These are phyloP conservation scores for Helicolenus hilgendorfi DNA, from an alignment of 2,797 vertebrate species.

Conservation along the genomic window DNA sequence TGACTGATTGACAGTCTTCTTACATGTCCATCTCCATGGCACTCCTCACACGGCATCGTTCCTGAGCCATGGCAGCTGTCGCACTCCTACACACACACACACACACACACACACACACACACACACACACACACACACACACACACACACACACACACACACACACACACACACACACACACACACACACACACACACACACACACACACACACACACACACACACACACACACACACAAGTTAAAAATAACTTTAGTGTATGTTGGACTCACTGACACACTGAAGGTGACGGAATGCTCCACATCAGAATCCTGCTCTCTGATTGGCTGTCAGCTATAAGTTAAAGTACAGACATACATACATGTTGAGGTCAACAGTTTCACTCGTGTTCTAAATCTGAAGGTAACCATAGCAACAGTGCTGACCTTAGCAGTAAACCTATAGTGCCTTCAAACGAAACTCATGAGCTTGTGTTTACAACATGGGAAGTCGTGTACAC, in stretches of 20 bases:
- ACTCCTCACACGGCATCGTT: conserved; percentile 26
- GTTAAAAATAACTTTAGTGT: conserved; percentile 13
- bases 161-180: background rate
- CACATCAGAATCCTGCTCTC: background rate
- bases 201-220: conserved; percentile 12
- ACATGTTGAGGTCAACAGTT: background rate
- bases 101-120: background rate
- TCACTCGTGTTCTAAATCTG: background rate
- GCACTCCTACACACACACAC: conserved; percentile 69
- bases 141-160: background rate
- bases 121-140: background rate
- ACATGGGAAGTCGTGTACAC: no score
- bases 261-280: background rate
- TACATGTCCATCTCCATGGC: conserved; percentile 69
- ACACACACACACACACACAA: background rate
- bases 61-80: conserved; percentile 55
- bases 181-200: conserved; percentile 19
- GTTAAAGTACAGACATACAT: background rate
- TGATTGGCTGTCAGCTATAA: background rate
- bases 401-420: background rate
- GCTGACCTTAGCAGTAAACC: no score
- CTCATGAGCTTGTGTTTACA: no score
- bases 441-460: no score
- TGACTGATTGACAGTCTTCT: conserved; percentile 9
- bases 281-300: background rate